These are phyloP conservation scores for Loriculus beryllinus DNA, from an alignment of 2,797 vertebrate genomes.

Conservation along the genomic window DNA sequence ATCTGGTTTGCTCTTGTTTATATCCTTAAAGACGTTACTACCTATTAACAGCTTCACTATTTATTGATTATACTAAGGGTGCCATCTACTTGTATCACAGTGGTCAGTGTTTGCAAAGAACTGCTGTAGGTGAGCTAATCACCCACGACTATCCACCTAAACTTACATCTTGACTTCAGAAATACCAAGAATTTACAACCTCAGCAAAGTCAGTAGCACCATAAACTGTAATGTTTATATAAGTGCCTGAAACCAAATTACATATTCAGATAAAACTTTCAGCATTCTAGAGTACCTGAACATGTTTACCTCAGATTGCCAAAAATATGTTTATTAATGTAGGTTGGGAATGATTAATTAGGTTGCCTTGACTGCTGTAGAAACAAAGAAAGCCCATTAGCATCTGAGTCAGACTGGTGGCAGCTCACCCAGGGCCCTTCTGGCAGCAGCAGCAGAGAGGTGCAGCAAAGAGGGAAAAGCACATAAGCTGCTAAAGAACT, in stretches of 20 bases:
- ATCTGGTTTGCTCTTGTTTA: background rate
- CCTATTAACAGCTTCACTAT: background rate
- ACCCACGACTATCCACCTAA: background rate
- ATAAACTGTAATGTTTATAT: background rate
- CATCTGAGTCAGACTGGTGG: background rate
- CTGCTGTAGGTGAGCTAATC: background rate
- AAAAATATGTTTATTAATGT: background rate
- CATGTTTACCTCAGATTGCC: background rate
- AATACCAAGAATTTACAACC: background rate
- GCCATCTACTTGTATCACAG: rapidly evolving
- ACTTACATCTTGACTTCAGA: background rate
- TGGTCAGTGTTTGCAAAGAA: background rate
- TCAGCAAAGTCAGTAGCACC: background rate
- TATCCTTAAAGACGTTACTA: background rate
- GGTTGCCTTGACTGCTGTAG: background rate
- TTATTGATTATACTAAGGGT: background rate
- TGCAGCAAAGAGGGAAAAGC: background rate
- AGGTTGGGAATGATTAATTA: background rate
- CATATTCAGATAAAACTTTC: background rate
- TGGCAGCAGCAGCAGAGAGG: background rate
- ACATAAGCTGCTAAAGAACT: background rate
- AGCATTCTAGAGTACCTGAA: background rate
- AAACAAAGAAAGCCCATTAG: background rate
- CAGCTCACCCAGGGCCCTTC: background rate
- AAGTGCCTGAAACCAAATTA: background rate